phyloP scores from a whole-genome alignment of 1,140 invertebrate genomes.

The Chironomus tepperi region DNA sequence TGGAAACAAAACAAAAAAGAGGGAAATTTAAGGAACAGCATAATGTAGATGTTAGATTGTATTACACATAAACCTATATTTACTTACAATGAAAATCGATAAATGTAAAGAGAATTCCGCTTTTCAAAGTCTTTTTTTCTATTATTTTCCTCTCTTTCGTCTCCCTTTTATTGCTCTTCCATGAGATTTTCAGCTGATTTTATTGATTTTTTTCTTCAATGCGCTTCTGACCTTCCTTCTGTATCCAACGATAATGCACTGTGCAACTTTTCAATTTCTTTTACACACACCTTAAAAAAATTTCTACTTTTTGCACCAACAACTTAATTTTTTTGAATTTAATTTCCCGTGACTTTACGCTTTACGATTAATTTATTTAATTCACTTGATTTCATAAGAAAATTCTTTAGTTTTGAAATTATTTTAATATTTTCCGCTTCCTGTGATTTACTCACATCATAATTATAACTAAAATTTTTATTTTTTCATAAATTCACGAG shows the following conservation, averaged over 20 bases:
- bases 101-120: background rate
- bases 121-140: background rate
- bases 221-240: background rate
- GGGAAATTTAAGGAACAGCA: no score
- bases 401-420: background rate
- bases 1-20: no score
- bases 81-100: conserved; percentile 2
- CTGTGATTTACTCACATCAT: background rate
- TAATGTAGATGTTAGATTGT: no score
- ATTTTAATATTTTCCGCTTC: background rate
- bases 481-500: background rate
- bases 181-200: conserved; percentile 2
- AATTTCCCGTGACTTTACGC: no score
- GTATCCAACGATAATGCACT: no score
- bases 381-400: background rate
- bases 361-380: no score
- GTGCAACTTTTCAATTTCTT: no score
- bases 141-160: background rate
- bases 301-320: no score
- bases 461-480: background rate
- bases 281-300: no score
- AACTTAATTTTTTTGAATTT: no score
- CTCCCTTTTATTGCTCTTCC: background rate
- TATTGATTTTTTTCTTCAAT: conserved; percentile 14
- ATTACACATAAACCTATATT: background rate